Evolutionary conservation across 2,113 vertebrate species (phyloP), one percentile per base, ranked within the genome.

Genomic region (Petrocephalus zakoni): DNA sequence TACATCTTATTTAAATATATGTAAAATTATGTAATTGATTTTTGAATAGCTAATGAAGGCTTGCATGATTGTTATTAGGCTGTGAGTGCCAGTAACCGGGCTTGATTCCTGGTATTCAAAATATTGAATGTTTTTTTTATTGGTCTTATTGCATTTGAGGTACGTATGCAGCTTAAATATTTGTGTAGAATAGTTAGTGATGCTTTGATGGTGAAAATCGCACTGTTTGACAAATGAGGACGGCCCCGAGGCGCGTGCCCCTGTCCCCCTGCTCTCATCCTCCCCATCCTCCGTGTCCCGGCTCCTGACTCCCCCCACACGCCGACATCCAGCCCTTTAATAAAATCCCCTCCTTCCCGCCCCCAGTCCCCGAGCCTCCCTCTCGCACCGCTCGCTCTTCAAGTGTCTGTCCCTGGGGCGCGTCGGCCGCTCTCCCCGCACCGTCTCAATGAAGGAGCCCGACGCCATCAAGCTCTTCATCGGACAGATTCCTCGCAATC

Each of bases 401-500:
- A 86, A 61, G 49, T 82, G 90, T 88, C 88, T 87, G 90, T 90
- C 87, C 90, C 89, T 64, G 87, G 91, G 89, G 87, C 87, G 90
- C 91, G 88, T 89, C 89, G 87, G 88, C 90, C 81, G 25, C 92
- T 91, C 93, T 94, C 93, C 94, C 1, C 89, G 90, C 93, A 92
- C 94, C 95, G 94, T 96, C 94, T 94, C 91, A 92, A 98, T 98
- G 97, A 98, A 98, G 97, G 97, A 99, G 92, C 96, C 97, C n/a
- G 97, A 98, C 93, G 97, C 97, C 91, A 98, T 98, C 94, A 98
- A 98, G 95, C 96, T 98, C 91, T 98, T 98, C 92, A 96, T 98
- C 93, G 97, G 97, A 92, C 97, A 98, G 94, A 98, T 98, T 93
- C 97, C 97, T 88, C 95, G 97, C 92, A 97, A 98, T 94, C 96